Evolutionary conservation across 2,888 invertebrate genomes (phyloP).

Genomic region (Ochropleura plecta): DNA sequence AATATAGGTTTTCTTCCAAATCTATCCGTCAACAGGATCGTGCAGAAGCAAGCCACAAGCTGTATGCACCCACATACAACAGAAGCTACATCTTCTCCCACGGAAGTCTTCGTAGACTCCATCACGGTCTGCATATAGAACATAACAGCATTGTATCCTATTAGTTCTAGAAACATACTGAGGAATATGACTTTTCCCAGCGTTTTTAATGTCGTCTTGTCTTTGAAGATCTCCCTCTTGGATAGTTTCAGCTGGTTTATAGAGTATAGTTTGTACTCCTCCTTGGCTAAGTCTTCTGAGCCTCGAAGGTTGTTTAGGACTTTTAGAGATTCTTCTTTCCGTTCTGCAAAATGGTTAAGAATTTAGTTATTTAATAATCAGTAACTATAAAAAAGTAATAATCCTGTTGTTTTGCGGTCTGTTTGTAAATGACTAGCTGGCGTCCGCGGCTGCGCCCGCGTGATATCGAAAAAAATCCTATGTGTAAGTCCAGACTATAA

Average conservation of each 20-base stretch:
- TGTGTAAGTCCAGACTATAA: too few relatives aligned
- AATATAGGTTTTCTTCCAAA: slow-evolving; percentile 37
- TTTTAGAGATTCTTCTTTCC: slow-evolving; percentile 24
- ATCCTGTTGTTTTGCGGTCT: too few relatives aligned
- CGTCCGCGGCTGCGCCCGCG: too few relatives aligned
- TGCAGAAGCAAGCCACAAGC: slow-evolving; percentile 30
- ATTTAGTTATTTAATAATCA: neutral
- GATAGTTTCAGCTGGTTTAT: slow-evolving; percentile 5
- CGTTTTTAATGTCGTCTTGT: slow-evolving; percentile 23
- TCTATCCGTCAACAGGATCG: slow-evolving; percentile 22
- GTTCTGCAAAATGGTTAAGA: neutral
- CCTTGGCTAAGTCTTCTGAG: slow-evolving; percentile 18
- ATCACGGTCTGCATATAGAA: slow-evolving; percentile 33
- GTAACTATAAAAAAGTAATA: too few relatives aligned
- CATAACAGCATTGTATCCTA: slow-evolving; percentile 28
- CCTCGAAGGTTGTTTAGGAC: slow-evolving; percentile 24
- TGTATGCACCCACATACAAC: slow-evolving; percentile 36
- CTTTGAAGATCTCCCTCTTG: slow-evolving; percentile 17
- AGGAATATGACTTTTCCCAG: slow-evolving; percentile 32
- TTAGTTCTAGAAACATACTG: slow-evolving; percentile 19
- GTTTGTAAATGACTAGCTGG: too few relatives aligned
- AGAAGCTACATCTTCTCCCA: slow-evolving; percentile 22
- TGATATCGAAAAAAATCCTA: too few relatives aligned
- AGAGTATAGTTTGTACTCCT: slow-evolving; percentile 38
- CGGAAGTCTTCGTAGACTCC: slow-evolving; percentile 27